These are phyloP conservation scores for Yasuhikotakia modesta DNA, from an alignment of 2,797 vertebrate genomes.

Conservation along the genomic window DNA sequence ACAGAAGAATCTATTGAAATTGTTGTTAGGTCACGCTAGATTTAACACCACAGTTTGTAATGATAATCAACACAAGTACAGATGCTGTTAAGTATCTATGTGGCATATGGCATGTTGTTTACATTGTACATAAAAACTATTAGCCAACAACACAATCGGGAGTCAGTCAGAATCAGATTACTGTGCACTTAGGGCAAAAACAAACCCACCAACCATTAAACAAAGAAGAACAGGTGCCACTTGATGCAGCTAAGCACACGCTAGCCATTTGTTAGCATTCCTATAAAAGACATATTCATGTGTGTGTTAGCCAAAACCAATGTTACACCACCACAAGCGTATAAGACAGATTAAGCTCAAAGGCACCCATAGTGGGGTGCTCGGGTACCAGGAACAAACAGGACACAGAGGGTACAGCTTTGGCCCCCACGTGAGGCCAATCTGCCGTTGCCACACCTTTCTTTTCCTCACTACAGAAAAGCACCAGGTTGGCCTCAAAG, in stretches of 20 bases:
- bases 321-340: neutral
- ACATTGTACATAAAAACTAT: conserved; percentile 1
- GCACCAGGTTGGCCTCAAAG: conserved; percentile 34
- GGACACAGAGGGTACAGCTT: conserved; percentile 34
- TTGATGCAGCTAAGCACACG: conserved; percentile 15
- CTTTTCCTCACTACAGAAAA: conserved; percentile 19
- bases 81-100: neutral
- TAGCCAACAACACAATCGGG: conserved; percentile 4
- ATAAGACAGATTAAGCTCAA: neutral
- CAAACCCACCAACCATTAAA: conserved; percentile 44
- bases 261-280: conserved; percentile 40
- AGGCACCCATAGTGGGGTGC: neutral
- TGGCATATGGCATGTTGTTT: neutral
- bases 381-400: neutral
- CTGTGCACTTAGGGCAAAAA: neutral
- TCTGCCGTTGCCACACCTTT: conserved; percentile 44
- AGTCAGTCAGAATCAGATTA: conserved; percentile 22
- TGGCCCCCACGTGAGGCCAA: conserved; percentile 18
- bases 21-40: neutral
- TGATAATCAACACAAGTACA: conserved; percentile 2
- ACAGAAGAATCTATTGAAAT: neutral
- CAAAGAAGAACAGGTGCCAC: conserved; percentile 67
- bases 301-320: neutral
- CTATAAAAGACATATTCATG: conserved; percentile 1
- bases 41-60: neutral